Percentiles rank a stretch among this genome's conserved stretches.
Evolutionary conservation across 1,140 invertebrate genomes (phyloP).

Genomic region (Drosophila elegans): DNA sequence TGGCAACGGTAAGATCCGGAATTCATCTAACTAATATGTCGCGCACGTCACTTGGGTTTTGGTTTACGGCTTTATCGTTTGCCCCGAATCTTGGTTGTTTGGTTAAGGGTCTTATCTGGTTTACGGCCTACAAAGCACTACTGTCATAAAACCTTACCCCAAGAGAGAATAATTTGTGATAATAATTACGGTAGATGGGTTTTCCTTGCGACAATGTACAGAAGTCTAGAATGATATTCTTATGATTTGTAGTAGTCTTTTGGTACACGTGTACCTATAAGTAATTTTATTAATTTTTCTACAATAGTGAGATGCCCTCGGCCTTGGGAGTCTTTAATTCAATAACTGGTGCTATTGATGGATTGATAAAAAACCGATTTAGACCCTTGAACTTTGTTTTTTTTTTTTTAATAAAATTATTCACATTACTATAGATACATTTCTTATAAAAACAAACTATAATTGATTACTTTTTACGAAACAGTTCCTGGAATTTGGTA

Average conservation of each 20-base stretch:
- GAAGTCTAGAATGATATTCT: slow-evolving; percentile 14
- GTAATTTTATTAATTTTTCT: background rate
- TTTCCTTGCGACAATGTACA: background rate
- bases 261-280: background rate
- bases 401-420: too few species aligned
- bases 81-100: slow-evolving; percentile 1
- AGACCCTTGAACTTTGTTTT: too few species aligned
- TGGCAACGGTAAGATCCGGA: slow-evolving; percentile 23
- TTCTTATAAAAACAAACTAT: too few species aligned
- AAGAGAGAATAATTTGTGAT: slow-evolving; percentile 7
- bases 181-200: slow-evolving; percentile 2
- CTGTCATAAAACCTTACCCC: background rate
- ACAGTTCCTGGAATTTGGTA: too few species aligned
- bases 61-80: slow-evolving; percentile 3
- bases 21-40: slow-evolving; percentile 4
- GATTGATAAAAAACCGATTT: too few species aligned
- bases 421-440: too few species aligned
- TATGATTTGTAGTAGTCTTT: slow-evolving; percentile 4
- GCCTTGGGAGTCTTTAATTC: too few species aligned
- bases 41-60: background rate
- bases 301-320: too few species aligned
- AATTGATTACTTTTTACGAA: too few species aligned
- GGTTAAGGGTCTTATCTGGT: slow-evolving; percentile 14
- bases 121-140: background rate
- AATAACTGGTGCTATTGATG: too few species aligned